Evolutionary conservation across 2,888 invertebrate genomes (phyloP).

Genomic region (Oxytorus armatus): DNA sequence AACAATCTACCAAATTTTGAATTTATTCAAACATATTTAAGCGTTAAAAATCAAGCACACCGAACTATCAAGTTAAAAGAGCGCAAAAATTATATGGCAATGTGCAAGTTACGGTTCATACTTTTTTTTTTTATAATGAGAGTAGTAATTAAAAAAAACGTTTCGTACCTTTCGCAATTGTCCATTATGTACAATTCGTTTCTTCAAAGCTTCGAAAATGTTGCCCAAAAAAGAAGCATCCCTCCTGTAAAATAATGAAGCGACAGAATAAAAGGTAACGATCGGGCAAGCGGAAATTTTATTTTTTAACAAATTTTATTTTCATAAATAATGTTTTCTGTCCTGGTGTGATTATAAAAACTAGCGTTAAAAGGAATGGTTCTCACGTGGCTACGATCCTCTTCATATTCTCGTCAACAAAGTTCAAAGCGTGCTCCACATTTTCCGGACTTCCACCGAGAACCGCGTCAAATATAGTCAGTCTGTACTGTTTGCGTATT

Average conservation of each 20-base stretch:
- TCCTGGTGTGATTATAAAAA: no score
- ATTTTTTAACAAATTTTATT: not conserved
- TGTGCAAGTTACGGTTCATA: no score
- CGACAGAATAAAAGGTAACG: no score
- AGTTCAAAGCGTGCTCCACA: constrained; percentile 72
- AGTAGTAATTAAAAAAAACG: no score
- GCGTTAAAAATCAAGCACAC: no score
- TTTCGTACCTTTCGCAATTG: constrained; percentile 74
- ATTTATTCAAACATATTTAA: no score
- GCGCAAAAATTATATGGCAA: no score
- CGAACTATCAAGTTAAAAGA: no score
- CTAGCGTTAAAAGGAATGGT: not conserved
- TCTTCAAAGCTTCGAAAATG: constrained; percentile 72
- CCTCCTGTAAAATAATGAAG: no score
- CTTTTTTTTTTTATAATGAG: no score
- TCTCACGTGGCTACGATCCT: constrained; percentile 72
- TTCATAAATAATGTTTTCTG: constrained; percentile 8
- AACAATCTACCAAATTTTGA: no score
- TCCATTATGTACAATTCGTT: constrained; percentile 68
- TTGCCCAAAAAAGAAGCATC: constrained; percentile 72
- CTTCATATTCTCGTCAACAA: constrained; percentile 72
- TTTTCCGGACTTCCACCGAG: constrained; percentile 71
- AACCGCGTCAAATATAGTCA: constrained; percentile 71
- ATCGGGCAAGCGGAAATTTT: not conserved
- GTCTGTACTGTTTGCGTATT: constrained; percentile 75